A percentile compares a stretch with the other conserved stretches of the same genome.
These are phyloP conservation scores for Acrobasis consociella DNA, from an alignment of 2,888 invertebrate genomes.

Conservation along the genomic window DNA sequence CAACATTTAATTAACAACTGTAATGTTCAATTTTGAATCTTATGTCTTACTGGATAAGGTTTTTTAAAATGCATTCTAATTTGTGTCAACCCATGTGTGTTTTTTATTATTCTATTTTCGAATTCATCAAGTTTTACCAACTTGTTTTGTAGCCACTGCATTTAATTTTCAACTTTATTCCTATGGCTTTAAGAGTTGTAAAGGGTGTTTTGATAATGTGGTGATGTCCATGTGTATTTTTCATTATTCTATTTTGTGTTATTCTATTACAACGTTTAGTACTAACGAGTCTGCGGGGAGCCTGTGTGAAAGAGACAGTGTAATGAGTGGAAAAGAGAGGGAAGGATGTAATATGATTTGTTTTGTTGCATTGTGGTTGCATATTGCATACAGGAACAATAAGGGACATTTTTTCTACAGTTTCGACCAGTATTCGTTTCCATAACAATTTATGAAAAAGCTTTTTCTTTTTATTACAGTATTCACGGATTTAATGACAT, in stretches of 20 bases:
- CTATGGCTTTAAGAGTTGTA: conserved; percentile 21
- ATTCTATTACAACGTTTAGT: conserved; percentile 75
- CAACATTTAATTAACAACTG: conserved; percentile 26
- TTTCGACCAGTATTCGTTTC: conserved; percentile 32
- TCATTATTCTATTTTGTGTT: conserved; percentile 72
- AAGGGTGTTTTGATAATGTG: conserved; percentile 33
- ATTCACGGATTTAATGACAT: too few relatives aligned
- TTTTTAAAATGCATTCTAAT: background rate
- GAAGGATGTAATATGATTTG: conserved; percentile 52
- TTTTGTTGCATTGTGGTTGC: conserved; percentile 62
- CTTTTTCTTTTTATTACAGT: too few relatives aligned
- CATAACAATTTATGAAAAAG: too few relatives aligned
- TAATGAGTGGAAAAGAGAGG: conserved; percentile 39
- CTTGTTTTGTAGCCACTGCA: background rate
- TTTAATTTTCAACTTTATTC: conserved; percentile 38
- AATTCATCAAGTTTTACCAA: conserved; percentile 6
- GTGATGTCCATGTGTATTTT: conserved; percentile 54
- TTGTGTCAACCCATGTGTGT: conserved; percentile 3
- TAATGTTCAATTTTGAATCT: conserved; percentile 32
- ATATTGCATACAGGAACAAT: conserved; percentile 40
- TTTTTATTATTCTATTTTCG: conserved; percentile 19
- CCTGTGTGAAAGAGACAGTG: conserved; percentile 48
- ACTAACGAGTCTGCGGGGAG: conserved; percentile 76
- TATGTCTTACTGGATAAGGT: conserved; percentile 34
- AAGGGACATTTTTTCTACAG: conserved; percentile 39